Evolutionary conservation across 2,113 vertebrate genomes (phyloP), one percentile per base, ranked within the genome.

Genomic region (Camelus bactrianus): DNA sequence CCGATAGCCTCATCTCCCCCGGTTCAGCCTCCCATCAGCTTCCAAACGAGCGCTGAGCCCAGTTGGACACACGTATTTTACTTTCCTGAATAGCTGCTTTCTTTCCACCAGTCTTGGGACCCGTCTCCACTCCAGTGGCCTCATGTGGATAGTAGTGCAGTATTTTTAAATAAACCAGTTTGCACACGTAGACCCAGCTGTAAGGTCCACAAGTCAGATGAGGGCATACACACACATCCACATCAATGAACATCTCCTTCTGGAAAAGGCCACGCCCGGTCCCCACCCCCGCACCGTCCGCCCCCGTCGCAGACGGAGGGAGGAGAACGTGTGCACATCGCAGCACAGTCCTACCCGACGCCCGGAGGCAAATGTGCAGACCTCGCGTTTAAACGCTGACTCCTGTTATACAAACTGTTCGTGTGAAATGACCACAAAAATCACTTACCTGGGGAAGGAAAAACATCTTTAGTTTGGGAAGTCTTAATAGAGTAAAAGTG

Each of bases 111-210:
- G 90, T 92, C 92, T 93, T 42, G 12, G 56, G 75, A 93, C 42
- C 81, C 83, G 95, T 81, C 75, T 86, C 83, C n/a, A 42, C 69
- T 91, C 64, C 56, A 85, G 80, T 26, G 19, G 26, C 38, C 85
- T 95, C 94, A 86, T 91, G 72, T 86, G 91, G 93, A 80, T 67
- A 91, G 93, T 93, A 96, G 35, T 70, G n/a, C 10, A 91, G n/a
- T 54, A 86, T 69, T 97, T 97, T 77, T 93, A 96, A 96, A 89
- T 85, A 77, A 80, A 75, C 83, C 83, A 69, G 89, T 96, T 93
- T 95, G 79, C 79, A 86, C 79, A 81, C 62, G 70, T 42, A 79
- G 79, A 94, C 48, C 72, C 65, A 56, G 42, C 79, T 79, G 77
- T 84, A 54, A 93, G 97, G 82, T 69, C 10, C 20, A 46, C 24